Evolutionary conservation across 2,888 invertebrate species (phyloP).

Genomic region (Ceriagrion tenellum): DNA sequence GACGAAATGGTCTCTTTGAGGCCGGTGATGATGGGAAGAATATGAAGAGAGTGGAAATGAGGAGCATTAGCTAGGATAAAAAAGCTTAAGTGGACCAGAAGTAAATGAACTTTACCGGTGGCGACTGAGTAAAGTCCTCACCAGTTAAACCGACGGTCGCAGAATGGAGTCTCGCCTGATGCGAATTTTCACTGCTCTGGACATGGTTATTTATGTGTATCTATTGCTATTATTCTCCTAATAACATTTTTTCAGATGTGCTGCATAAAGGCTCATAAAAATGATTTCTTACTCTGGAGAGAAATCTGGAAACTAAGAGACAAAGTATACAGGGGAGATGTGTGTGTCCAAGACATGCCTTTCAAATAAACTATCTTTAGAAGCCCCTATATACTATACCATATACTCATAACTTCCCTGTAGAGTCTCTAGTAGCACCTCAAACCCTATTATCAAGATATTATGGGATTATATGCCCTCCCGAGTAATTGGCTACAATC

Average conservation of each 20-base stretch:
- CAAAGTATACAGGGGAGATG: background rate
- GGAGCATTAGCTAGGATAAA: background rate
- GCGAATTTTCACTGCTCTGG: too few species aligned
- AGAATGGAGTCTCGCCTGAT: too few species aligned
- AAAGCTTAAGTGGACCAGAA: background rate
- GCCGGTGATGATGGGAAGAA: background rate
- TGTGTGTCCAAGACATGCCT: background rate
- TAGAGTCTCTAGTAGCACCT: background rate
- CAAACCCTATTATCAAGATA: background rate
- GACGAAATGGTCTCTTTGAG: background rate
- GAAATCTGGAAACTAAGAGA: background rate
- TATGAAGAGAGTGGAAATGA: background rate
- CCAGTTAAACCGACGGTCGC: too few species aligned
- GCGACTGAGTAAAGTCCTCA: too few species aligned
- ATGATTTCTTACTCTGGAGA: too few species aligned
- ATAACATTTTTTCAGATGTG: too few species aligned
- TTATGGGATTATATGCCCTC: background rate
- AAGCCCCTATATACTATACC: too few species aligned
- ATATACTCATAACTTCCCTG: background rate
- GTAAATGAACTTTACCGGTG: too few species aligned
- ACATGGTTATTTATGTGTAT: too few species aligned
- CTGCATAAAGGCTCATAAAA: too few species aligned
- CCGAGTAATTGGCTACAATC: slow-evolving; percentile 22
- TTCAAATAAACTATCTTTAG: background rate
- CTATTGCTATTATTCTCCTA: too few species aligned